Percentiles rank a stretch among this genome's conserved stretches.
Evolutionary conservation across 1,140 invertebrate genomes (phyloP).

Genomic region (Diprion similis): DNA sequence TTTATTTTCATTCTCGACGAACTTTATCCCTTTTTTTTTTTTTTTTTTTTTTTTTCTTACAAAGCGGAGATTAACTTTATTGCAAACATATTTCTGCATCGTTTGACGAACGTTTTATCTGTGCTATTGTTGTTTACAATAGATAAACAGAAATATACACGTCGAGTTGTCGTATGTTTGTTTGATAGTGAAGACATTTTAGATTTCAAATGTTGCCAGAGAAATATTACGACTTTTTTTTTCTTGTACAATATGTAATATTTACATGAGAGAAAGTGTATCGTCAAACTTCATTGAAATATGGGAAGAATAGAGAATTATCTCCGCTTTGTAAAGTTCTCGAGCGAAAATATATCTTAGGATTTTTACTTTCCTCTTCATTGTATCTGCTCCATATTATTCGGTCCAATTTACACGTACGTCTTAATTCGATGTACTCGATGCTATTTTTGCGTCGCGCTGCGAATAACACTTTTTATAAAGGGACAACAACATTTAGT

Average conservation of each 20-base stretch:
- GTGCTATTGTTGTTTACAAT: background rate
- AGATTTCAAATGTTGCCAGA: background rate
- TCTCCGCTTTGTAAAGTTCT: too few species aligned
- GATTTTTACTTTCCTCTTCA: background rate
- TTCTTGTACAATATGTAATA: background rate
- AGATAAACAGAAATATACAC: too few species aligned
- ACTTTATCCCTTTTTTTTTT: background rate
- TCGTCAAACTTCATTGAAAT: background rate
- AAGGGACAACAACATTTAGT: background rate
- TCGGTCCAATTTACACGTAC: background rate
- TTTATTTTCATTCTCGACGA: background rate
- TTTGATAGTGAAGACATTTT: background rate
- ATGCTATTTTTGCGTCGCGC: background rate
- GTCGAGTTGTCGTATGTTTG: too few species aligned
- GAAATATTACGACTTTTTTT: too few species aligned
- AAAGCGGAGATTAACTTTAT: too few species aligned
- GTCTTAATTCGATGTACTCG: too few species aligned
- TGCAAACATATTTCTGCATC: too few species aligned
- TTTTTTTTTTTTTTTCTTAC: background rate
- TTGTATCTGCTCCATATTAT: slow-evolving; percentile 8
- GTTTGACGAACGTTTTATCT: background rate
- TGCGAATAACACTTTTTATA: background rate
- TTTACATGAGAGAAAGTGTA: background rate
- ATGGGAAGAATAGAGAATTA: too few species aligned
- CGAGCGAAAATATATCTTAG: background rate